Percentiles rank a stretch among this genome's conserved stretches.
Evolutionary conservation across 1,140 invertebrate species (phyloP).

Genomic region (Drosophila murphyi): DNA sequence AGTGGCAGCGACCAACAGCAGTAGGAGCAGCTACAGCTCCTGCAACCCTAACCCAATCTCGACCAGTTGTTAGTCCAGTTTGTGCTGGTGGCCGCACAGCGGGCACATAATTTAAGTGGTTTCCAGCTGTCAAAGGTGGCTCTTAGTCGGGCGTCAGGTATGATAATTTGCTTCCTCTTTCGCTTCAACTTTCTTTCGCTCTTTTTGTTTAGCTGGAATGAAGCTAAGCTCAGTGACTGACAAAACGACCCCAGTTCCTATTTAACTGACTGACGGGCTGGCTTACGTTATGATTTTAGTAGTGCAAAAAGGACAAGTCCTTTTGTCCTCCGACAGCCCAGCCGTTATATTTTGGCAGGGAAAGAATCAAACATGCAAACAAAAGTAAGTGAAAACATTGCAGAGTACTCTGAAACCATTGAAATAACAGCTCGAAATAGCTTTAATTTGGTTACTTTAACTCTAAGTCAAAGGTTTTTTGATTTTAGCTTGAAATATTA

Average conservation of each 20-base stretch:
- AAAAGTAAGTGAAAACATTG: background rate
- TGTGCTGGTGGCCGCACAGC: conserved; percentile 50
- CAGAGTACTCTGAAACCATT: no score
- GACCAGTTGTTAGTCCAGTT: conserved; percentile 33
- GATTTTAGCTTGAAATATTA: background rate
- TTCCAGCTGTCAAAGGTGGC: conserved; percentile 79
- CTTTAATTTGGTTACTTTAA: no score
- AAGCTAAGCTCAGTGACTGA: conserved; percentile 67
- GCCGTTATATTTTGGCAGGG: conserved; percentile 10
- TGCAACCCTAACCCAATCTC: background rate
- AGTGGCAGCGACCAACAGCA: conserved; percentile 26
- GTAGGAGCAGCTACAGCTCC: conserved; percentile 8
- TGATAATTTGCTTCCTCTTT: conserved; percentile 51
- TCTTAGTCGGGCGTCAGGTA: conserved; percentile 36
- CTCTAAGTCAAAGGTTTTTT: no score
- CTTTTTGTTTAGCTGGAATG: conserved; percentile 26
- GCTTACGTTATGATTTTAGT: conserved; percentile 61
- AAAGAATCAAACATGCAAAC: conserved; percentile 12
- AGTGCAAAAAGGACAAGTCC: conserved; percentile 13
- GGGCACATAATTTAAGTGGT: conserved; percentile 80
- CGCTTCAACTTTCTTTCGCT: background rate
- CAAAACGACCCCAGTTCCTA: conserved; percentile 4
- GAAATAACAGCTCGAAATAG: no score
- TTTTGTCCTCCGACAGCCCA: conserved; percentile 67
- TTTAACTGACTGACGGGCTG: conserved; percentile 36